phyloP scores from a whole-genome alignment of 2,113 vertebrate species.

The Ariopsis seemanni region DNA sequence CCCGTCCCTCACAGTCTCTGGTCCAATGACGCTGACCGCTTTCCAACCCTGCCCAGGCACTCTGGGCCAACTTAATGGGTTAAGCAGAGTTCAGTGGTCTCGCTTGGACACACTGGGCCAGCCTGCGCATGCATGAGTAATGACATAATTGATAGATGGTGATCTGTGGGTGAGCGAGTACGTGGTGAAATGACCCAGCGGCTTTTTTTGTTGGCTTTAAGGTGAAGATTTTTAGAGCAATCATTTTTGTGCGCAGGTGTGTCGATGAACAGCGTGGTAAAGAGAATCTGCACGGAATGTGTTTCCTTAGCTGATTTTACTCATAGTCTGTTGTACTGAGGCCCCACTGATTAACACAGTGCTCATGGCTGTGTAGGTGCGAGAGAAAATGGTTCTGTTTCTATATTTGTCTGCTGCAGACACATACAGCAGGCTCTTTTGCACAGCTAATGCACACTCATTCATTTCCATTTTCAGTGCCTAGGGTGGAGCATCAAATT shows the following conservation, averaged over 20 bases:
- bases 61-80: constrained; percentile 55
- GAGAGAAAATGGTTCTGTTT: not conserved
- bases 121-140: constrained; percentile 53
- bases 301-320: not conserved
- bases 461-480: constrained; percentile 23
- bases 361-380: not conserved
- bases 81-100: constrained; percentile 65
- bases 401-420: not conserved
- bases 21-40: constrained; percentile 22
- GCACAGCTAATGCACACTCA: not conserved
- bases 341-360: not conserved
- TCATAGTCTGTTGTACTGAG: not conserved
- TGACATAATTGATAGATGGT: constrained; percentile 57
- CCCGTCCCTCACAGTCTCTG: not conserved
- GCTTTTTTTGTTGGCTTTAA: not conserved
- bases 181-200: constrained; percentile 2
- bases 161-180: constrained; percentile 45
- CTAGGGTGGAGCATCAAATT: constrained; percentile 31
- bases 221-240: not conserved
- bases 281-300: not conserved
- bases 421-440: not conserved
- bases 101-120: constrained; percentile 44
- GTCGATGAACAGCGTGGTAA: not conserved
- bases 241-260: not conserved
- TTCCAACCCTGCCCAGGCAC: constrained; percentile 39